phyloP scores from a whole-genome alignment of 2,888 invertebrate species.

The Aphodius sticticus region DNA sequence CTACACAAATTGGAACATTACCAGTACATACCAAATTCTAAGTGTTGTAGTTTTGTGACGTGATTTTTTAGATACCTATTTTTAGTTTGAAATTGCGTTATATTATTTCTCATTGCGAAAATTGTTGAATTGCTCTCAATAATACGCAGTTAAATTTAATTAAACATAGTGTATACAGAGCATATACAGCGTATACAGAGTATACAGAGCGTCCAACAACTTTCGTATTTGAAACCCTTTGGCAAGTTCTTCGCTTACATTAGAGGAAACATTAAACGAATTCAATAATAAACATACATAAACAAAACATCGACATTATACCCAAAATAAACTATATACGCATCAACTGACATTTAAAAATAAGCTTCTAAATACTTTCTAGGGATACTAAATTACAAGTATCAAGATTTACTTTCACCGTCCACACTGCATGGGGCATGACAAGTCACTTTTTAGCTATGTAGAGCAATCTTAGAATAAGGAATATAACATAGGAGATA shows the following conservation, averaged over 20 bases:
- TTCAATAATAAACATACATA: not conserved
- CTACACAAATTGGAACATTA: not conserved
- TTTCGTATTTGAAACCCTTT: conserved; percentile 7
- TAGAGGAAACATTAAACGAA: not conserved
- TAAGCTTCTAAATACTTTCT: conserved; percentile 32
- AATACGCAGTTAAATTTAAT: not conserved
- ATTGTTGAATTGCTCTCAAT: conserved; percentile 8
- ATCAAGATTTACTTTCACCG: conserved; percentile 59
- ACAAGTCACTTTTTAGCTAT: conserved; percentile 36
- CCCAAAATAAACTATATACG: not conserved
- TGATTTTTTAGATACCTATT: conserved; percentile 1
- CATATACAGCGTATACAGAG: no score
- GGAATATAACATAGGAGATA: conserved; percentile 8
- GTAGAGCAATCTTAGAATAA: conserved; percentile 17
- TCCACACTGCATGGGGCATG: conserved; percentile 60
- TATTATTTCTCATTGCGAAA: not conserved
- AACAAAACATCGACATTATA: not conserved
- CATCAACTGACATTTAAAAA: conserved; percentile 6
- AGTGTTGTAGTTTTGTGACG: conserved; percentile 24
- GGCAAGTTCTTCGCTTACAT: not conserved
- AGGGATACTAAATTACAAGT: conserved; percentile 45
- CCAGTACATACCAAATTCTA: not conserved
- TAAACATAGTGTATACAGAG: no score
- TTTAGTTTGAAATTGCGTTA: conserved; percentile 14
- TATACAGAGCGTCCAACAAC: not conserved